These are phyloP conservation scores for Pocillopora meandrina DNA, from an alignment of 92 coral and sea anemone genomes.

Conservation along the genomic window DNA sequence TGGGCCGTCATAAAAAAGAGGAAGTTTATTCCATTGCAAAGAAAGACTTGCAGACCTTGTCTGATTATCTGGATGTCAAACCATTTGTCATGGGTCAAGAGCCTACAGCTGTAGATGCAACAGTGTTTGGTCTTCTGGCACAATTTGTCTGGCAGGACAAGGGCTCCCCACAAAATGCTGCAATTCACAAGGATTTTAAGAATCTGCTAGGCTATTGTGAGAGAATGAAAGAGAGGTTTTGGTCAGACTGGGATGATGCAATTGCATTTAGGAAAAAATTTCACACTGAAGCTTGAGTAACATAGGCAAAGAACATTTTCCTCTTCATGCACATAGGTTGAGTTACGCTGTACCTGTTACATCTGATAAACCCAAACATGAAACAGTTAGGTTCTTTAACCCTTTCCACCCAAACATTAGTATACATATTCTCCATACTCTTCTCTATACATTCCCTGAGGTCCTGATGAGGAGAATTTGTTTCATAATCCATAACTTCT, in stretches of 20 bases:
- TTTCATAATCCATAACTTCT: too few species aligned
- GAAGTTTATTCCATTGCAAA: slow-evolving; percentile 61
- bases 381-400: too few species aligned
- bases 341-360: background rate
- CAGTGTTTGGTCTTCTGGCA: slow-evolving; percentile 70
- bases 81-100: slow-evolving; percentile 71
- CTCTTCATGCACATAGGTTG: background rate
- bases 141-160: slow-evolving; percentile 74
- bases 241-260: slow-evolving; percentile 70
- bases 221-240: slow-evolving; percentile 59
- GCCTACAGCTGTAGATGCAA: slow-evolving; percentile 62
- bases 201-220: slow-evolving; percentile 59
- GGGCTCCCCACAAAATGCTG: slow-evolving; percentile 42
- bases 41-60: slow-evolving; percentile 58
- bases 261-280: slow-evolving; percentile 47
- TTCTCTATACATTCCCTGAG: too few species aligned
- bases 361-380: background rate
- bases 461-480: too few species aligned
- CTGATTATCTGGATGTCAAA: slow-evolving; percentile 45
- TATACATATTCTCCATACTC: too few species aligned
- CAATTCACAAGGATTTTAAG: slow-evolving; percentile 53
- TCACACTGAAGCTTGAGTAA: slow-evolving; percentile 4
- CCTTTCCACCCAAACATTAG: too few species aligned
- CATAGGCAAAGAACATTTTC: background rate
- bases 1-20: slow-evolving; percentile 62